Conservation (phyloP, 2,113 vertebrate species). For the Scolopax mira region DNA sequence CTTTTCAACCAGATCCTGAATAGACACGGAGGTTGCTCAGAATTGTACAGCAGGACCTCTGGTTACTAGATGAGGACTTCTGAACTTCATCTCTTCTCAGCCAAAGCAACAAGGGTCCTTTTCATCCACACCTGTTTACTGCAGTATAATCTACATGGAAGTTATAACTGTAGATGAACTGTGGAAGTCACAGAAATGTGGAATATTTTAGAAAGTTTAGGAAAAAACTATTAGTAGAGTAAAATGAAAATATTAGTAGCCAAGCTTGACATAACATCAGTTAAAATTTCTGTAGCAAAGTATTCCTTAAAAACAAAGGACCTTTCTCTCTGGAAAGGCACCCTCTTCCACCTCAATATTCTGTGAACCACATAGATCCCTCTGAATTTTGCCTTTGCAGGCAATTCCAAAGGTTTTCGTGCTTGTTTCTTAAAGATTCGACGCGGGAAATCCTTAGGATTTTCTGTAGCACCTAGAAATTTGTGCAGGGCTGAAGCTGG, state of each 20-base stretch:
- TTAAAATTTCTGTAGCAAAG: background rate
- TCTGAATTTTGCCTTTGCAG: background rate
- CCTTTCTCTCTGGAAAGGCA: background rate
- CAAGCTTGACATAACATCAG: background rate
- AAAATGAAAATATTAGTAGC: background rate
- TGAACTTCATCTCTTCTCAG: background rate
- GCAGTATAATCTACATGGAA: background rate
- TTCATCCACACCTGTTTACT: background rate
- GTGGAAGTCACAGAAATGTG: background rate
- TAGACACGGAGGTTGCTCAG: background rate
- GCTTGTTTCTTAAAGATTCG: background rate
- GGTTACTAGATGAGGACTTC: background rate
- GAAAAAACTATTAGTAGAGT: background rate
- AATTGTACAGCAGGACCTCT: background rate
- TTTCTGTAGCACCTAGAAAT: background rate
- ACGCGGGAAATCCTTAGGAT: background rate
- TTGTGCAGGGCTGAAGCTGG: background rate
- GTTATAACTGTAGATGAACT: background rate
- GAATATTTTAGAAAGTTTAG: background rate
- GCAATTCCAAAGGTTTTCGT: background rate
- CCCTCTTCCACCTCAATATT: background rate
- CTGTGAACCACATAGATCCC: background rate
- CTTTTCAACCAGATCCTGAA: background rate
- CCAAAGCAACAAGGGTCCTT: background rate
- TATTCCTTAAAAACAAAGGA: background rate